These are phyloP conservation scores for Amphimallon solstitiale DNA, from an alignment of 2,888 invertebrate genomes.

Conservation along the genomic window DNA sequence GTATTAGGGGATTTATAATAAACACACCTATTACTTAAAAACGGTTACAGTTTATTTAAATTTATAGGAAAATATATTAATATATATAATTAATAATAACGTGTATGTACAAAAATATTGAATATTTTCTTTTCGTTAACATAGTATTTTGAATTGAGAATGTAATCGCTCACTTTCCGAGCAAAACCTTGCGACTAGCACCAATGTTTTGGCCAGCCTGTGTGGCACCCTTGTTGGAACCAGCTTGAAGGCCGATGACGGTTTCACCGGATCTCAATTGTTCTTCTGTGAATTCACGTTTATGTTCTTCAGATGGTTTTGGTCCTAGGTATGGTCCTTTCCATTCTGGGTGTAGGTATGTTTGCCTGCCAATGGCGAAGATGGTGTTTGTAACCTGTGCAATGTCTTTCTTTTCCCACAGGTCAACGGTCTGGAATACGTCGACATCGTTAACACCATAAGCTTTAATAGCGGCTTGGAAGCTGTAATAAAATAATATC, in stretches of 20 bases:
- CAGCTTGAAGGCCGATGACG: conserved; percentile 93
- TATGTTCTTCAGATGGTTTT: conserved; percentile 93
- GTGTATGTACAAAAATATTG: conserved; percentile 12
- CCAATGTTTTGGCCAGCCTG: conserved; percentile 93
- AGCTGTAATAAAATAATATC: conserved; percentile 70
- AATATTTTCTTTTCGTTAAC: not conserved
- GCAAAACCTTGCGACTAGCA: conserved; percentile 88
- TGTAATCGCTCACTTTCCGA: conserved; percentile 76
- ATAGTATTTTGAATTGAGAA: not conserved
- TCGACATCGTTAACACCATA: conserved; percentile 93
- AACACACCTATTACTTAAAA: not conserved
- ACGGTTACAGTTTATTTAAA: conserved; percentile 19
- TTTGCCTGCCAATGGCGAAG: conserved; percentile 87
- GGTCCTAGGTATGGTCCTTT: conserved; percentile 91
- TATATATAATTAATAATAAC: not conserved
- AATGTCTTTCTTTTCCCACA: conserved; percentile 95
- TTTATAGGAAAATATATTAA: conserved; percentile 10
- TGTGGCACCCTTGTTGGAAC: conserved; percentile 94
- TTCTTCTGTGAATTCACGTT: conserved; percentile 93
- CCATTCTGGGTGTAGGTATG: conserved; percentile 87
- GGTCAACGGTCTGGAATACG: conserved; percentile 96
- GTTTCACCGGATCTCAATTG: conserved; percentile 88
- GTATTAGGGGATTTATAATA: not conserved
- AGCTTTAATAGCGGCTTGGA: conserved; percentile 85
- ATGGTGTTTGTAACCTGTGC: conserved; percentile 85